Evolutionary conservation across 2,888 invertebrate species (phyloP).

Genomic region (Apamea monoglypha): DNA sequence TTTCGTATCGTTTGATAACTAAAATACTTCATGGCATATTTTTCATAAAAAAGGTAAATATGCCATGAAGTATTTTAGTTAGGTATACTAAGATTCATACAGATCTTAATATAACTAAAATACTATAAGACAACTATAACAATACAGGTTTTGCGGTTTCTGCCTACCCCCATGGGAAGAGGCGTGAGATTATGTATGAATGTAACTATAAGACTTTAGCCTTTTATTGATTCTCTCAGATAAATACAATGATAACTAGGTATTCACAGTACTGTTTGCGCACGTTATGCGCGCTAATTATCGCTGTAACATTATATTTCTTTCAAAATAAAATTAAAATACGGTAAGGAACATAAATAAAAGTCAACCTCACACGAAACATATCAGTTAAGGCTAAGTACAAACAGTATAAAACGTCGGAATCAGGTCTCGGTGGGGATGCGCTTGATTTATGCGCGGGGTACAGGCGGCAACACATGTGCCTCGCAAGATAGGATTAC

Average conservation of each 20-base stretch:
- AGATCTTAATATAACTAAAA: too few relatives aligned
- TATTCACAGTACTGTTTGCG: background rate
- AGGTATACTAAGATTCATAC: too few relatives aligned
- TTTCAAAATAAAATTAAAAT: constrained; percentile 30
- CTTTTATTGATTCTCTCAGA: background rate
- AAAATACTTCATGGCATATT: too few relatives aligned
- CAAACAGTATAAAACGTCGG: constrained; percentile 63
- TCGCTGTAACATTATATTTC: background rate
- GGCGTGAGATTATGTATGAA: background rate
- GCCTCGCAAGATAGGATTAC: constrained; percentile 72
- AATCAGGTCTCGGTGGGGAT: constrained; percentile 64
- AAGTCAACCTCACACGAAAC: constrained; percentile 39
- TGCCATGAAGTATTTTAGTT: too few relatives aligned
- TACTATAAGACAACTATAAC: background rate
- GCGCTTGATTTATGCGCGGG: constrained; percentile 67
- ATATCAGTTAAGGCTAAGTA: constrained; percentile 62
- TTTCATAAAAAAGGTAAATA: too few relatives aligned
- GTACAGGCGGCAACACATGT: constrained; percentile 71
- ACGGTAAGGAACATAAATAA: constrained; percentile 33
- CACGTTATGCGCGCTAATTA: background rate
- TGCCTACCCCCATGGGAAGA: background rate
- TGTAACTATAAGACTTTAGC: background rate
- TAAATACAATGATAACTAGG: background rate
- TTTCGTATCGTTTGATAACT: too few relatives aligned
- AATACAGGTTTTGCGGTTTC: background rate